Conservation (phyloP, 2,888 invertebrate genomes). For the Calephelis perditalis region DNA sequence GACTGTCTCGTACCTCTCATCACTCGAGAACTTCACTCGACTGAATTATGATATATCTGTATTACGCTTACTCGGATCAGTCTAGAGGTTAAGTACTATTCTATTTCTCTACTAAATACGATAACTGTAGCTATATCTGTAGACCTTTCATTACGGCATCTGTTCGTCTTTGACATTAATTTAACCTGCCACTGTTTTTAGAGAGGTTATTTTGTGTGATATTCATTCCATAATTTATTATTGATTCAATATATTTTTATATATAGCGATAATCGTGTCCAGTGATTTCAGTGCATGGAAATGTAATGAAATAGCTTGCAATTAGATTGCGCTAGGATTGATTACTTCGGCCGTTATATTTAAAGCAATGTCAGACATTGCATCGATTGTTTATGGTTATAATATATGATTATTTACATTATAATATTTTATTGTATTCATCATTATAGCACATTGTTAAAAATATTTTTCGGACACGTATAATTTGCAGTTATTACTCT, state of each 20-base stretch:
- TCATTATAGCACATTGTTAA: constrained; percentile 54
- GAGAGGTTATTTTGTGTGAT: constrained; percentile 73
- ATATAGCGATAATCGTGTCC: constrained; percentile 48
- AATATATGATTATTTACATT: constrained; percentile 29
- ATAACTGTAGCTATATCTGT: constrained; percentile 46
- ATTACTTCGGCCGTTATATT: constrained; percentile 43
- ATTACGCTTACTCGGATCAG: constrained; percentile 77
- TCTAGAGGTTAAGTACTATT: constrained; percentile 72
- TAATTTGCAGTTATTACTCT: constrained; percentile 67
- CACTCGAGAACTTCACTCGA: constrained; percentile 69
- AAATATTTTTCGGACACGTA: constrained; percentile 54
- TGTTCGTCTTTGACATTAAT: constrained; percentile 21
- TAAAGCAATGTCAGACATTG: constrained; percentile 65
- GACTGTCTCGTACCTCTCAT: constrained; percentile 50
- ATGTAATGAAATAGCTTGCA: constrained; percentile 46
- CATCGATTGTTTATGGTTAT: constrained; percentile 43
- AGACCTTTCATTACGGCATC: constrained; percentile 30
- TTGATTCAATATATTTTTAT: constrained; percentile 53
- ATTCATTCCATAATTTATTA: constrained; percentile 64
- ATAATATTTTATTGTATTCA: constrained; percentile 39
- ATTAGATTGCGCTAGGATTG: constrained; percentile 73
- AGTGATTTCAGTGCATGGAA: constrained; percentile 43
- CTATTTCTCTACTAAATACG: constrained; percentile 74
- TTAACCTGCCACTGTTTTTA: constrained; percentile 30
- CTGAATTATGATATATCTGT: constrained; percentile 69